These are phyloP conservation scores for Arvicanthis niloticus DNA, from an alignment of 2,113 vertebrate genomes.

Conservation along the genomic window DNA sequence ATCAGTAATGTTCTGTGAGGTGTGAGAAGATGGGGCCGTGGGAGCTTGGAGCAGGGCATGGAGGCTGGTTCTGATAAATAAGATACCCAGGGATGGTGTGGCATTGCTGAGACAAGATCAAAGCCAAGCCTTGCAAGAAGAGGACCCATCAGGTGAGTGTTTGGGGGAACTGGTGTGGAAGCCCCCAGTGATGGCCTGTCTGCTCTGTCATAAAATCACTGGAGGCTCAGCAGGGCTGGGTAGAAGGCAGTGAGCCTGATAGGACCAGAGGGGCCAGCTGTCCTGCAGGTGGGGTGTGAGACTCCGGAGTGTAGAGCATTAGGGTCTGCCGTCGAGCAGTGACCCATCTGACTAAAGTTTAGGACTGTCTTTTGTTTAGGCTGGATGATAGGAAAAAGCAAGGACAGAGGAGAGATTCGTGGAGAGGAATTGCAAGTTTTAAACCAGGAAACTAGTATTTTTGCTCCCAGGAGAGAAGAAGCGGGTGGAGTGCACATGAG, in stretches of 20 bases:
- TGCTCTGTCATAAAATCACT: neutral
- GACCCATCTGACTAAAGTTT: neutral
- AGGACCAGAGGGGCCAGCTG: neutral
- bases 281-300: neutral
- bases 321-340: neutral
- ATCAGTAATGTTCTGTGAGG: neutral
- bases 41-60: neutral
- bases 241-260: neutral
- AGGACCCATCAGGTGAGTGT: neutral
- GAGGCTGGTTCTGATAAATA: neutral
- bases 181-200: too few relatives aligned
- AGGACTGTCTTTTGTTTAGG: neutral
- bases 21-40: neutral
- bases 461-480: neutral
- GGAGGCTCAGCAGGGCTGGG: neutral
- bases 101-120: neutral
- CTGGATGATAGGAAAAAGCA: neutral
- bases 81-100: neutral
- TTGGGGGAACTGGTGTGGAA: neutral
- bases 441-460: neutral
- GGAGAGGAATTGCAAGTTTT: neutral
- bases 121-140: neutral
- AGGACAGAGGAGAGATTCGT: neutral
- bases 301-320: too few relatives aligned
- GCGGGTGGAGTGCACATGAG: neutral